Evolutionary conservation across 2,113 vertebrate genomes (phyloP), one percentile per base, ranked within the genome.

Genomic region (Ranitomeya imitator): DNA sequence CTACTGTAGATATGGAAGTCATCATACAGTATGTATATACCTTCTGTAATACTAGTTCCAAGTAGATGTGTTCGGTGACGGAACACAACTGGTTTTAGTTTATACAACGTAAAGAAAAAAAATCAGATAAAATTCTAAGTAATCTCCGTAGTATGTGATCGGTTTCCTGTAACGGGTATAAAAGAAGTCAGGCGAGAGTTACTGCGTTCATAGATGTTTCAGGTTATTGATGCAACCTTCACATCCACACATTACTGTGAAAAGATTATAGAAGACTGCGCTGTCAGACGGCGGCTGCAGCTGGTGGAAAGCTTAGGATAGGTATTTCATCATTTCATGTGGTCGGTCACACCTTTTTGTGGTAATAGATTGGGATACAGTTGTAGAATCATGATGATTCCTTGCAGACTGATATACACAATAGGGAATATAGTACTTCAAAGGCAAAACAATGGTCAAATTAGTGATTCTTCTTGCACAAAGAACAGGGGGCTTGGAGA

Each of bases 341-440:
- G 55, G 45, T 54, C 52, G 83, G 83, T 85, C 83, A 85, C 83
- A 85, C 45, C 83, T 85, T 69, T 37, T 67, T 52, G 6, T 18
- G 23, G 15, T 61, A 37, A 37, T 81, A 81, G 79, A 60, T 23
- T 57, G 18, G 55, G 4, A 57, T 61, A 61, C 12, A 31, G 65
- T 11, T 67, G 80, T 21, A 63, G 57, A 16, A 31, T 65, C 18
- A 65, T 83, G 31, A 67, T 67, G 31, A 59, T 82, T 82, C 14
- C 60, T 10, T 45, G 18, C 7, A 83, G 60, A 51, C 18, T 51
- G 31, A 21, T n/a, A 19, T 13, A 65, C 21, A 21, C 52, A 65
- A 65, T 51, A 6, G 60, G 37, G 61, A 23, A 52, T 12, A 45
- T 7, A 23, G 16, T 6, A 65, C 31, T 83, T 83, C 18, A 63